Evolutionary conservation across 1,140 invertebrate species (phyloP), one percentile per base, ranked within the genome.

Genomic region (Ooceraea biroi): DNA sequence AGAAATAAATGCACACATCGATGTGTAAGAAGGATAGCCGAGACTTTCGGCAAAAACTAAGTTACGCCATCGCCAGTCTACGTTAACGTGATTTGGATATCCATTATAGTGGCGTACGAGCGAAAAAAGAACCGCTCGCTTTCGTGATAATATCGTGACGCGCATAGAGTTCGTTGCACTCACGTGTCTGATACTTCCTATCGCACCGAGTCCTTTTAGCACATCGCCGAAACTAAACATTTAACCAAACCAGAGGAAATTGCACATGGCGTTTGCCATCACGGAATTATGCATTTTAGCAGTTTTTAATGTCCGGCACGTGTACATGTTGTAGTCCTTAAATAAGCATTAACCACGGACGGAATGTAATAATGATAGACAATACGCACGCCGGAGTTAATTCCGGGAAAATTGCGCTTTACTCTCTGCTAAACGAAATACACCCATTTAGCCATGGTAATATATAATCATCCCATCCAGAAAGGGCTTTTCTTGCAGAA

Each of bases 31-130:
- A 80, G 52, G 50, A 57, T 58, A 25, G 41, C 11, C 58, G 46
- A 19, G 14, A 77, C 46, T 77, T 50, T 50, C 46, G 30, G 4
- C 48, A 41, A 10, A 66, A 66, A 77, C 17, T 66, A 27, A 52
- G 52, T 77, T 77, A 44, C 25, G 19, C 19, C 76, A 57, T 69
- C 63, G 22, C 17, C 76, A 44, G 50, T n/a, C 52, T 55, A 78
- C 41, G 52, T 69, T 80, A 80, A 80, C 68, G 36, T 57, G 52
- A 80, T 80, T 80, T 58, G 50, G 36, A 80, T 69, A 69, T 80
- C 76, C 65, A 80, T 80, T 80, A 80, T 71, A 57, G 50, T 17
- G 22, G 30, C 58, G 65, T 57, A 12, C 57, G 36, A 25, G 36
- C 36, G 65, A 58, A 80, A 78, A 71, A 80, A 71, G 50, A 36